A percentile compares a stretch with the other conserved stretches of the same genome.
These are phyloP conservation scores for Temnopleurus reevesii DNA, from an alignment of 53 echinoderm and acorn worm species.

Conservation along the genomic window DNA sequence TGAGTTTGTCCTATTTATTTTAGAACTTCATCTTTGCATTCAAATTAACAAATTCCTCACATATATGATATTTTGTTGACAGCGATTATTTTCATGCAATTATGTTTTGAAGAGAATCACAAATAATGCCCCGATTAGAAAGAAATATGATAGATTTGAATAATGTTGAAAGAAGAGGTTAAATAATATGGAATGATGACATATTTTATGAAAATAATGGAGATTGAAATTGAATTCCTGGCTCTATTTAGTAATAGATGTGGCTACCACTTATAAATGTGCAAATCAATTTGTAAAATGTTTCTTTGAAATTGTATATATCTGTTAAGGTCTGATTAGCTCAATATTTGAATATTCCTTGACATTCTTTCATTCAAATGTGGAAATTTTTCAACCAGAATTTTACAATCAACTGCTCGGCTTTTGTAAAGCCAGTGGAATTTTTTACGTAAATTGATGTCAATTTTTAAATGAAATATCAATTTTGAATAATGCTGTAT, in stretches of 20 bases:
- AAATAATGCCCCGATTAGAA: not conserved
- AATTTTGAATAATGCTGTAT: constrained; percentile 1
- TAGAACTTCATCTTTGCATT: no score
- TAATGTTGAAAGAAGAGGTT: not conserved
- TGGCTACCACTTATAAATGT: not conserved
- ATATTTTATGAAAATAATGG: not conserved
- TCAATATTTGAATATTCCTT: not conserved
- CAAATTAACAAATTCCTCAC: no score
- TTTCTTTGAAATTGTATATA: constrained; percentile 33
- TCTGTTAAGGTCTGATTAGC: constrained; percentile 25
- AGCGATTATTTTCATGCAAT: no score
- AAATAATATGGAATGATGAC: not conserved
- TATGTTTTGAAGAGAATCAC: not conserved
- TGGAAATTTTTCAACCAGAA: constrained; percentile 25
- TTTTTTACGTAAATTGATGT: not conserved
- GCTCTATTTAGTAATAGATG: not conserved
- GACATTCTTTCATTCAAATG: not conserved
- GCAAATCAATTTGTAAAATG: constrained; percentile 3
- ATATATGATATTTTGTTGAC: no score
- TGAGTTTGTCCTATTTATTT: no score
- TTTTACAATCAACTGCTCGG: constrained; percentile 29
- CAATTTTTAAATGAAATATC: constrained; percentile 28
- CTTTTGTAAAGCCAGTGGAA: constrained; percentile 3
- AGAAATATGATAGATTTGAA: not conserved
- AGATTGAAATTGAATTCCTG: not conserved